Base-by-base conservation (phyloP, 2,797 vertebrate genomes). In the Caiman crocodilus region DNA sequence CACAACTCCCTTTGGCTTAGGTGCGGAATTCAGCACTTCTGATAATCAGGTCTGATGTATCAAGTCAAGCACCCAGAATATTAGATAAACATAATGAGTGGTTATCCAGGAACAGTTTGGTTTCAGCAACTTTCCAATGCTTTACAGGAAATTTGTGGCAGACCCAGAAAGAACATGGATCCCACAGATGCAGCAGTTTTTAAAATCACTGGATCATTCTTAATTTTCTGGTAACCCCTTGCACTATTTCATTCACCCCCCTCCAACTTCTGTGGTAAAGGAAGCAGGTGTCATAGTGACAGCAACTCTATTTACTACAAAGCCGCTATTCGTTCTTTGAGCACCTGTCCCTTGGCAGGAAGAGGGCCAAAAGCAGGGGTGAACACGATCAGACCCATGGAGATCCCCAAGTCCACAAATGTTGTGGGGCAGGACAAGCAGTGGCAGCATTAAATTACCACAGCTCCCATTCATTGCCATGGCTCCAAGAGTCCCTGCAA, bases 211-310 rank as follows among this genome's bases (percentile, higher is more conserved):
- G 30, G 76, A 71, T 61, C 50, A 35, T 42, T 78, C 74, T 74
- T 16, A 64, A 4, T 5, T 0, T 18, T 74, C 12, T 73, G 16
- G 50, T n/a, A 57, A n/a, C 50, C 30, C 17, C 42, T 2, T 0
- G 15, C 14, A 14, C 26, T 30, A 14, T 15, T n/a, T 16, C 5
- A n/a, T 23, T 65, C 23, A 28, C 28, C 7, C 15, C 28, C 63
- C n/a, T 64, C 61, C 17, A 18, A 32, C 17, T 67, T 67, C 42
- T 50, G 42, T 50, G 42, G 42, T 50, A 50, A 50, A 50, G 10
- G 42, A 50, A 50, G 42, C 65, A 35, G 65, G 18, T 12, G 30
- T 35, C 18, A 10, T 32, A 69, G 17, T 32, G 65, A 67, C 20
- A 67, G 18, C 65, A 69, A 32, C 30, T 32, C 32, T 5, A 35